Percentiles rank a stretch among this genome's conserved stretches.
These are phyloP conservation scores for Ictalurus furcatus DNA, from an alignment of 2,113 vertebrate genomes.

Conservation along the genomic window DNA sequence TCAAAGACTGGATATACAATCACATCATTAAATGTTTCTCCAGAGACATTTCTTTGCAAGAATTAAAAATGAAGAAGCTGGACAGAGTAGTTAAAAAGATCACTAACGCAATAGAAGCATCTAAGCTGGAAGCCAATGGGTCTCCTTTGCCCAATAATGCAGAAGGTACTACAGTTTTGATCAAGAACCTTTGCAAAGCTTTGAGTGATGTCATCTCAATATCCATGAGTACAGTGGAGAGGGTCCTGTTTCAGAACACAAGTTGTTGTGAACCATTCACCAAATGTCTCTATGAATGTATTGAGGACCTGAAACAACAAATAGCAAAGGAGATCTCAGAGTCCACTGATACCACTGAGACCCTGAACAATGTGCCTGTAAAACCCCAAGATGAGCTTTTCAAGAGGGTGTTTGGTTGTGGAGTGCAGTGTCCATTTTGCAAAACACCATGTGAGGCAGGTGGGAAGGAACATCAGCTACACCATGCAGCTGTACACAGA, in stretches of 20 bases:
- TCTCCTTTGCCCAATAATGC: too few species aligned
- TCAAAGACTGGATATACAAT: too few species aligned
- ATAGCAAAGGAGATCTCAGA: background rate
- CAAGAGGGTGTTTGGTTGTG: constrained; percentile 60
- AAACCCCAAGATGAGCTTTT: constrained; percentile 52
- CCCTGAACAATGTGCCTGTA: constrained; percentile 7
- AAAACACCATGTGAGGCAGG: constrained; percentile 60
- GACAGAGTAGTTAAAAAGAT: too few species aligned
- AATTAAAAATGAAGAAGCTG: too few species aligned
- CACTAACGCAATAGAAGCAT: too few species aligned
- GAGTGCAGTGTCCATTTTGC: constrained; percentile 58
- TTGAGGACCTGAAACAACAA: constrained; percentile 11
- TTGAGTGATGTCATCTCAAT: constrained; percentile 7
- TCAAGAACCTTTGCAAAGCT: constrained; percentile 24
- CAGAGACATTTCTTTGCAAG: too few species aligned
- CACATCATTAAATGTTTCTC: too few species aligned
- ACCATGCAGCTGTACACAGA: constrained; percentile 44
- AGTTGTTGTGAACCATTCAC: constrained; percentile 5
- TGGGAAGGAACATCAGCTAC: constrained; percentile 42
- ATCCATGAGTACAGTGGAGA: background rate
- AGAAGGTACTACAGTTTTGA: background rate
- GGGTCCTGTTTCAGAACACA: constrained; percentile 27
- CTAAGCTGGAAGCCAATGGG: too few species aligned
- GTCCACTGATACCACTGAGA: background rate
- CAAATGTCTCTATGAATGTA: background rate